Percentiles rank a stretch among this genome's conserved stretches.
phyloP scores from a whole-genome alignment of 92 coral and sea anemone species.

The Phenganax marumi region DNA sequence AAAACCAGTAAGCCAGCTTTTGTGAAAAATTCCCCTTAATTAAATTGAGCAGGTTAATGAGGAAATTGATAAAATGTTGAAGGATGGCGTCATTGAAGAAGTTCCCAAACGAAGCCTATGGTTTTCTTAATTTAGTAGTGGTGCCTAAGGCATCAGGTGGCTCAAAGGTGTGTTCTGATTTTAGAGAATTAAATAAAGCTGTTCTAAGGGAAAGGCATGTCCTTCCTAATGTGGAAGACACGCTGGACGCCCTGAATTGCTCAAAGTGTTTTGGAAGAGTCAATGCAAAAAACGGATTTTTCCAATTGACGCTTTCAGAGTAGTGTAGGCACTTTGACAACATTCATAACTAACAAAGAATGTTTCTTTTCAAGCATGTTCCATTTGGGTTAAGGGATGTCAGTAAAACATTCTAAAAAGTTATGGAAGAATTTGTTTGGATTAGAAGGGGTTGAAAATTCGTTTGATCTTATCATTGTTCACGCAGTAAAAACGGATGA shows the following conservation, averaged over 20 bases:
- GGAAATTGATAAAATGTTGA: too few relatives aligned
- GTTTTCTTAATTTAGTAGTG: too few relatives aligned
- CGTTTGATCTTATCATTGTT: conserved; percentile 46
- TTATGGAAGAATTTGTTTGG: too few relatives aligned
- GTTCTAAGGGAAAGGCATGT: too few relatives aligned
- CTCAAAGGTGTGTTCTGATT: too few relatives aligned
- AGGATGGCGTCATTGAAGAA: conserved; percentile 52
- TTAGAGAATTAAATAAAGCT: too few relatives aligned
- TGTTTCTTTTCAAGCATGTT: conserved; percentile 48
- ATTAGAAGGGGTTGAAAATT: conserved; percentile 39
- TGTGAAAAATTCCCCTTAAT: conserved; percentile 40
- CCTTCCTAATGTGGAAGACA: conserved; percentile 54
- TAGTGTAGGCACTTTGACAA: conserved; percentile 41
- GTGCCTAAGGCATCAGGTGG: too few relatives aligned
- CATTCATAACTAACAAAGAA: conserved; percentile 34
- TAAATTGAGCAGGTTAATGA: too few relatives aligned
- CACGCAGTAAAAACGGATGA: too few relatives aligned
- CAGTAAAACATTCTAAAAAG: too few relatives aligned
- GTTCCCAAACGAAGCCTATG: conserved; percentile 46
- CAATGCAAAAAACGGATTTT: conserved; percentile 29
- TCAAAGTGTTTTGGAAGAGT: conserved; percentile 23
- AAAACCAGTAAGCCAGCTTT: too few relatives aligned
- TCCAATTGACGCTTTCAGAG: conserved; percentile 31
- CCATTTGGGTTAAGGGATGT: too few relatives aligned
- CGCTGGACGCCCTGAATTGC: conserved; percentile 49